These are phyloP conservation scores for Rana temporaria DNA, from an alignment of 2,113 vertebrate species.

Conservation along the genomic window DNA sequence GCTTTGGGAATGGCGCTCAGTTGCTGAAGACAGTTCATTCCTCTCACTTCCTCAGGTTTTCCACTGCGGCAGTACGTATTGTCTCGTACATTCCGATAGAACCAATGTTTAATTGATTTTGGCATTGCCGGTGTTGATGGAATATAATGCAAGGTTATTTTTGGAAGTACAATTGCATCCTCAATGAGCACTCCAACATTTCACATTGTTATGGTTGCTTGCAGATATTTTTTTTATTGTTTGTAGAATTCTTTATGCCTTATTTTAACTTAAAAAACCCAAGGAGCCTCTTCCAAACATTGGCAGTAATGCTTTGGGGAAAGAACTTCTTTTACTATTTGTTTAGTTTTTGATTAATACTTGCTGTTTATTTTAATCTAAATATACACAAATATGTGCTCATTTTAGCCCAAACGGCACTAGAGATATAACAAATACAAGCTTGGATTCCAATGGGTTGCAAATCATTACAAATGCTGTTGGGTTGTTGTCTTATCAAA, in stretches of 20 bases:
- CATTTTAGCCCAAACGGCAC: not conserved
- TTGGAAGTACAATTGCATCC: constrained; percentile 25
- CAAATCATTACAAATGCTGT: not conserved
- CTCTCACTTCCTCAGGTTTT: constrained; percentile 63
- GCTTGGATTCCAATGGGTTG: not conserved
- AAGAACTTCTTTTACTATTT: constrained; percentile 7
- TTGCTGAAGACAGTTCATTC: constrained; percentile 65
- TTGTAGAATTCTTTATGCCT: not conserved
- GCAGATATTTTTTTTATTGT: not conserved
- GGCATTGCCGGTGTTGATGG: not conserved
- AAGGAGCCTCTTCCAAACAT: not conserved
- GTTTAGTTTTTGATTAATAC: not conserved
- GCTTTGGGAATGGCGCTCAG: constrained; percentile 60
- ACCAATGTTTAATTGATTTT: constrained; percentile 7
- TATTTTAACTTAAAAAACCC: not conserved
- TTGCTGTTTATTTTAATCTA: constrained; percentile 9
- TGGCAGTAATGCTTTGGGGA: not conserved
- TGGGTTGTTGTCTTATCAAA: not conserved
- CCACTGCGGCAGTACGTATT: constrained; percentile 74
- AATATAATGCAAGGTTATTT: constrained; percentile 1
- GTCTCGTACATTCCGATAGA: constrained; percentile 21
- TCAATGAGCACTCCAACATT: not conserved
- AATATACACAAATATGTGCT: not conserved
- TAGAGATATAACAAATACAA: too few relatives aligned
- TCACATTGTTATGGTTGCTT: constrained; percentile 22